phyloP scores from a whole-genome alignment of 2,797 vertebrate species.

The Mionectes olivaceus region DNA sequence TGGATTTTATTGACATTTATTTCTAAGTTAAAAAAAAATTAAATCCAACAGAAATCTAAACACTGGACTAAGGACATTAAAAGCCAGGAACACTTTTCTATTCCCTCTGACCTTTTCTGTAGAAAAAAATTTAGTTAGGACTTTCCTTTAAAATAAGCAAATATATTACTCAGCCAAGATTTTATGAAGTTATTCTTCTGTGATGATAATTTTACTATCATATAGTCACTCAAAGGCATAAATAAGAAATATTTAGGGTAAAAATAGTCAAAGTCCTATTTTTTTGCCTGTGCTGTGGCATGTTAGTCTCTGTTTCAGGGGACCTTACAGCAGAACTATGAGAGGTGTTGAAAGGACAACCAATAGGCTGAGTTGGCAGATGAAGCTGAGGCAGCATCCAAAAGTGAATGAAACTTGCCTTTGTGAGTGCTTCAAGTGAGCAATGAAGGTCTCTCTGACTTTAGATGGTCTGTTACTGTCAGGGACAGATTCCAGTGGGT shows the following conservation, averaged over 20 bases:
- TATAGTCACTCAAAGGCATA: neutral
- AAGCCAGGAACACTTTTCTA: neutral
- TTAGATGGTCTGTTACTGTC: neutral
- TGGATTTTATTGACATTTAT: conserved; percentile 57
- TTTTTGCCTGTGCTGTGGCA: neutral
- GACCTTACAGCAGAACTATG: neutral
- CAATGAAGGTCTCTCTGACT: neutral
- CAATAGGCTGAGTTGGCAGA: neutral
- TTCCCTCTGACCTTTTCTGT: neutral
- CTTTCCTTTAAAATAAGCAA: neutral
- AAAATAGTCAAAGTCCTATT: neutral
- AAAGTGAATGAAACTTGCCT: neutral
- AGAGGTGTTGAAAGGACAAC: neutral
- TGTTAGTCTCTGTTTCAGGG: neutral
- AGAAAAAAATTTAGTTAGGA: neutral
- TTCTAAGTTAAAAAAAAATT: neutral
- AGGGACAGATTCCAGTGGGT: neutral
- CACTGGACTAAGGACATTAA: neutral
- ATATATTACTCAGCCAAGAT: neutral
- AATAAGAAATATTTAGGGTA: neutral
- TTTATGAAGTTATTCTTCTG: neutral
- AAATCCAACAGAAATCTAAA: neutral
- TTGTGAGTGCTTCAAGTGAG: neutral
- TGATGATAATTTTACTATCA: neutral
- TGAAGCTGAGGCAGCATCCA: neutral